Conservation (phyloP, 2,888 invertebrate genomes). For the Cremastobaeus sp. region DNA sequence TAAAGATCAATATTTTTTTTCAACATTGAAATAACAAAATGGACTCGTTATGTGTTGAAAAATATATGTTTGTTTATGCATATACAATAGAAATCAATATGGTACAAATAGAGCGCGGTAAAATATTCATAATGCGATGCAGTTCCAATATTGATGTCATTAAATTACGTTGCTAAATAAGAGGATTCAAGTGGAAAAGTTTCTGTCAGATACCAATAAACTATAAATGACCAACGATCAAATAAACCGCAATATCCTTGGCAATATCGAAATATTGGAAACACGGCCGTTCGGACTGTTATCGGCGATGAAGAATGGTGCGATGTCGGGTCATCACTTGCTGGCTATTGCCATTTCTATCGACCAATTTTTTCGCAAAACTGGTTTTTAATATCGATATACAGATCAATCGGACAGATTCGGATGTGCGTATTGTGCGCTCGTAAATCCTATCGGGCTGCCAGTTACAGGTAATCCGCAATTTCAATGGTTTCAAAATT, state of each 20-base stretch:
- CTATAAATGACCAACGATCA: slow-evolving; percentile 1
- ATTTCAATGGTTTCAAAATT: slow-evolving; percentile 37
- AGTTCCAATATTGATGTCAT: slow-evolving; percentile 23
- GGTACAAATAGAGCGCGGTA: slow-evolving; percentile 40
- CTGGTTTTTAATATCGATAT: slow-evolving; percentile 30
- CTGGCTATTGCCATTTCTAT: too few relatives aligned
- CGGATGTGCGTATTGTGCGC: neutral
- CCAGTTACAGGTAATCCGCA: slow-evolving; percentile 15
- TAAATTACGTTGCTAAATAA: slow-evolving; percentile 19
- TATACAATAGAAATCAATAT: slow-evolving; percentile 36
- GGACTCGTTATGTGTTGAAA: too few relatives aligned
- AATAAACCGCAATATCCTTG: too few relatives aligned
- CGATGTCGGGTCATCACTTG: too few relatives aligned
- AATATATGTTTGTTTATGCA: slow-evolving; percentile 13
- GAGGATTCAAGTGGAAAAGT: slow-evolving; percentile 11
- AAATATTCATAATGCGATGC: slow-evolving; percentile 32
- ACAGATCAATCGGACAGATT: slow-evolving; percentile 11
- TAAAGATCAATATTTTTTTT: too few relatives aligned
- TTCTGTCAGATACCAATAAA: slow-evolving; percentile 8
- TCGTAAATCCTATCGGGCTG: slow-evolving; percentile 1
- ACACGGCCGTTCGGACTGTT: too few relatives aligned
- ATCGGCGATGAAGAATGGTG: too few relatives aligned
- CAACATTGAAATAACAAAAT: too few relatives aligned
- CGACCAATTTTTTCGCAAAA: slow-evolving; percentile 2
- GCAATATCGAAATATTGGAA: slow-evolving; percentile 13